Percentiles rank a stretch among this genome's conserved stretches.
These are phyloP conservation scores for Netelia fuscicornis DNA, from an alignment of 2,888 invertebrate genomes.

Conservation along the genomic window DNA sequence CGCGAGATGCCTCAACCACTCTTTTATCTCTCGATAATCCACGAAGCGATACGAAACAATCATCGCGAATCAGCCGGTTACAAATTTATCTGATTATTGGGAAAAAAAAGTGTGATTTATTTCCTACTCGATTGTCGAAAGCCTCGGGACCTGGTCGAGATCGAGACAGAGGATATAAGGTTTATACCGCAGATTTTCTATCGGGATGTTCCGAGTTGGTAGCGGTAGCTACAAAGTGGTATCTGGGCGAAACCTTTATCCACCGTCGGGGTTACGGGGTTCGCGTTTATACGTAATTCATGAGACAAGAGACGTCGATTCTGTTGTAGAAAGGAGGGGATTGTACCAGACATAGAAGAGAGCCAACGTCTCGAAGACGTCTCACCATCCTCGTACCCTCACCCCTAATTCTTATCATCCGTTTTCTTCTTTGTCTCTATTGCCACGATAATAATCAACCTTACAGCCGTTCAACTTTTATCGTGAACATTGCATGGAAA, in stretches of 20 bases:
- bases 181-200: constrained; percentile 47
- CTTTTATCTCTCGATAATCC: constrained; percentile 11
- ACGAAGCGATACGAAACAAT: constrained; percentile 17
- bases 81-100: constrained; percentile 46
- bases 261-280: constrained; percentile 14
- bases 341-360: constrained; percentile 36
- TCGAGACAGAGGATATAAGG: constrained; percentile 19
- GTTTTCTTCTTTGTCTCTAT: constrained; percentile 14
- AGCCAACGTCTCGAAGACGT: constrained; percentile 18
- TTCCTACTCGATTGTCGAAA: constrained; percentile 19
- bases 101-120: constrained; percentile 23
- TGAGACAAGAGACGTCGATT: constrained; percentile 53
- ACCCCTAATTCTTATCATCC: constrained; percentile 31
- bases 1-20: background rate
- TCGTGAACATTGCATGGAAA: constrained; percentile 21
- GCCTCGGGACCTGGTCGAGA: constrained; percentile 15
- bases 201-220: constrained; percentile 38
- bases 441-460: constrained; percentile 38
- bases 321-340: constrained; percentile 7
- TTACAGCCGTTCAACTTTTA: background rate
- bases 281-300: constrained; percentile 64
- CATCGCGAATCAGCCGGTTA: constrained; percentile 5
- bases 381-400: constrained; percentile 27
- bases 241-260: constrained; percentile 31
- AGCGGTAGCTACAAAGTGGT: constrained; percentile 37